Conservation (phyloP, 2,797 vertebrate genomes). For the Sitta carolinensis region DNA sequence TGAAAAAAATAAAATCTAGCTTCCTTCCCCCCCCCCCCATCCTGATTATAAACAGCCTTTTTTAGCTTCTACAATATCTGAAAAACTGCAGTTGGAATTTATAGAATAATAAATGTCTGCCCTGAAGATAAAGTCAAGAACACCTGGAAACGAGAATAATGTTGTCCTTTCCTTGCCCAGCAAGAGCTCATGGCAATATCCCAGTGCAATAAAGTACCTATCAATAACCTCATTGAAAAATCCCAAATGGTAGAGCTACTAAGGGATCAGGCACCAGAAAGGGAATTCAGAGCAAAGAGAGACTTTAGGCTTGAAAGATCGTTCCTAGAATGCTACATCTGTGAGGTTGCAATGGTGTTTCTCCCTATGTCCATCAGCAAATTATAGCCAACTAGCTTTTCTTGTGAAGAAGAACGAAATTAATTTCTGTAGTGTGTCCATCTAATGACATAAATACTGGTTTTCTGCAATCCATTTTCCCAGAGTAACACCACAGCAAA, state of each 20-base stretch:
- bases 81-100: not conserved
- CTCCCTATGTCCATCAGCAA: not conserved
- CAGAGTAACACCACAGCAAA: not conserved
- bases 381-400: not conserved
- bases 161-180: not conserved
- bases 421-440: not conserved
- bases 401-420: not conserved
- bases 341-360: not conserved
- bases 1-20: not conserved
- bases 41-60: not conserved
- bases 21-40: not conserved
- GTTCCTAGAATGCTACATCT: not conserved
- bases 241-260: not conserved
- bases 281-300: not conserved
- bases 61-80: not conserved
- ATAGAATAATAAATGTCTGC: not conserved
- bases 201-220: not conserved
- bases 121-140: conserved; percentile 13
- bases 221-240: not conserved
- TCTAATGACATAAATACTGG: not conserved
- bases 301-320: not conserved
- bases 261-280: not conserved
- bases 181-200: not conserved
- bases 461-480: not conserved
- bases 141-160: not conserved